Conservation (phyloP, 2,113 vertebrate species). For the Cephalophus harveyi region DNA sequence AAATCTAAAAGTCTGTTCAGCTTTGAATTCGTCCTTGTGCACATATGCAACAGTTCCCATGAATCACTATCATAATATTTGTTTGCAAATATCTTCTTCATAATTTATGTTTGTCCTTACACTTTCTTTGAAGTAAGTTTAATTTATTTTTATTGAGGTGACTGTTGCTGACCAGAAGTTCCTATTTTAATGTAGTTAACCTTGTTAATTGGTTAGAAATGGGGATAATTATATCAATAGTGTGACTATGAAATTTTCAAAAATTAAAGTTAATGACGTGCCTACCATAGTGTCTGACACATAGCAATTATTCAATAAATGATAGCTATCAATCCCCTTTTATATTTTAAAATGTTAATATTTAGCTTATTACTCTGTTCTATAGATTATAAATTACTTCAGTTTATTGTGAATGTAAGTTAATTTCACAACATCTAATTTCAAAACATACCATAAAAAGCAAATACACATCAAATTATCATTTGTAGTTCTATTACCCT, state of each 20-base stretch:
- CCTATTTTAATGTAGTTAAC: neutral
- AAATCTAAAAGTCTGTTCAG: neutral
- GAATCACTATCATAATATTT: neutral
- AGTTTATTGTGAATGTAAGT: neutral
- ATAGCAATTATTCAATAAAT: neutral
- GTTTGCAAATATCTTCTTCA: neutral
- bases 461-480: neutral
- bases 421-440: neutral
- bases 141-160: neutral
- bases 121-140: neutral
- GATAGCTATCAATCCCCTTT: neutral
- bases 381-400: neutral
- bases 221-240: neutral
- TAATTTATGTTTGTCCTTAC: neutral
- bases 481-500: neutral
- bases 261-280: neutral
- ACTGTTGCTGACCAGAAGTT: neutral
- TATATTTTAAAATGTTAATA: neutral
- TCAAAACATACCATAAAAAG: neutral
- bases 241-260: neutral
- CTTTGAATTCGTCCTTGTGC: neutral
- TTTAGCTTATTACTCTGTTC: neutral
- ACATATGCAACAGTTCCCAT: neutral
- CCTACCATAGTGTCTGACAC: neutral
- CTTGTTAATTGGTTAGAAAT: neutral